Evolutionary conservation across 2,888 invertebrate genomes (phyloP), one percentile per base, ranked within the genome.

Genomic region (Tinea semifulvella): DNA sequence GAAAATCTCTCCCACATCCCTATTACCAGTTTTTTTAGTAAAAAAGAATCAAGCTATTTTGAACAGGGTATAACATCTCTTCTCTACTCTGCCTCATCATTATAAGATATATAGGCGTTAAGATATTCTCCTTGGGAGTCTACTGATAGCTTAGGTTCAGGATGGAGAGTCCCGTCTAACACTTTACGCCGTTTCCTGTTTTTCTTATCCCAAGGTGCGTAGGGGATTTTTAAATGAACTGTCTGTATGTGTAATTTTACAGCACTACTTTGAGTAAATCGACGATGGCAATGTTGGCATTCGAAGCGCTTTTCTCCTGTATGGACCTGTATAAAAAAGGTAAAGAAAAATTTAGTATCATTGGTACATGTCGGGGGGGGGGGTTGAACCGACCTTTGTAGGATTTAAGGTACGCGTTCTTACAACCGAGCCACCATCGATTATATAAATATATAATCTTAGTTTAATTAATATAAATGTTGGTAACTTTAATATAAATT

Each of bases 241-340:
- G 79, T 80, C 46, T 80, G 79, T 50, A 80, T 77, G 68, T 81
- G 81, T 0, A 80, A 64, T 40, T 81, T 81, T 45, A 80, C 73
- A 0, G 80, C 79, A 27, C 70, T 74, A 56, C 74, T 72, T 48
- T 81, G 81, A 0, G 77, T 74, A 58, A 80, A 81, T 7, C 79
- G 72, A 0, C 79, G 68, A 56, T 60, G 68, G 56, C 80, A 81
- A 49, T 77, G 72, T 42, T 76, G 73, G 46, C 81, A 81, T 35
- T 75, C 67, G 55, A 67, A 80, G 0, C 73, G 68, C 39, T 79
- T 80, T 49, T 80, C 79, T 1, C 81, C 81, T 0, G 81, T 80
- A 52, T 81, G 81, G 0, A 80, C 75, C 75, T 81, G 51, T 3
- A 36, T 50, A 36, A 36, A 43, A 5, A 11, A 31, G n/a, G 5